Evolutionary conservation across 2,113 vertebrate species (phyloP), one percentile per base, ranked within the genome.

Genomic region (Pteropus alecto): DNA sequence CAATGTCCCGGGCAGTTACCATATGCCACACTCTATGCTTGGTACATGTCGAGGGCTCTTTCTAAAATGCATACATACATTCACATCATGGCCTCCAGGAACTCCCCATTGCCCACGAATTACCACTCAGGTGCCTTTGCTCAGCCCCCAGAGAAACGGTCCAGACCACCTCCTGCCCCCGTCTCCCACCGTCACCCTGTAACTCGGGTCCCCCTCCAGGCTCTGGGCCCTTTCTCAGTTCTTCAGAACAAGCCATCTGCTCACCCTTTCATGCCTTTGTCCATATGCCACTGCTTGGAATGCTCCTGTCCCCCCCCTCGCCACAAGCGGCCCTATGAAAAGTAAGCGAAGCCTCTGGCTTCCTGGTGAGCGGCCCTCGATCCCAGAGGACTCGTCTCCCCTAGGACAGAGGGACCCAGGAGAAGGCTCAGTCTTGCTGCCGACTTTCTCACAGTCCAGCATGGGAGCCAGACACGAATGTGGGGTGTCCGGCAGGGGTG

Each of bases 21-120:
- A 2, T 11, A 12, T 3, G 38, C 14, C 41, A 18, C 3, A 2
- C 24, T 71, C 46, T 60, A 3, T 2, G 60, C 48, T 21, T 14
- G 38, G 38, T 1, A 3, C 12, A 1, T 3, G 38, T 15, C 1
- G 15, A 28, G 38, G 22, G 43, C 12, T 6, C 76, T 84, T 33
- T 41, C 48, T 84, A 5, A 30, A 38, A 71, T 33, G 46, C 30
- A n/a, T n/a, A 56, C 16, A 43, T 24, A 41, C 41, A 3, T 28
- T 56, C 67, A 6, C 1, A 10, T n/a, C 5, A 0, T 16, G 18
- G n/a, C 19, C 30, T 33, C 65, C 24, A 11, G 48, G 51, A 21
- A 9, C 0, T 6, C 51, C 35, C 6, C 0, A 0, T 28, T 2
- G 0, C 21, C 56, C 26, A 16, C 18, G 18, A 3, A 2, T n/a